phyloP scores from a whole-genome alignment of 2,797 vertebrate species.

The Pangasius sanitwongsei region DNA sequence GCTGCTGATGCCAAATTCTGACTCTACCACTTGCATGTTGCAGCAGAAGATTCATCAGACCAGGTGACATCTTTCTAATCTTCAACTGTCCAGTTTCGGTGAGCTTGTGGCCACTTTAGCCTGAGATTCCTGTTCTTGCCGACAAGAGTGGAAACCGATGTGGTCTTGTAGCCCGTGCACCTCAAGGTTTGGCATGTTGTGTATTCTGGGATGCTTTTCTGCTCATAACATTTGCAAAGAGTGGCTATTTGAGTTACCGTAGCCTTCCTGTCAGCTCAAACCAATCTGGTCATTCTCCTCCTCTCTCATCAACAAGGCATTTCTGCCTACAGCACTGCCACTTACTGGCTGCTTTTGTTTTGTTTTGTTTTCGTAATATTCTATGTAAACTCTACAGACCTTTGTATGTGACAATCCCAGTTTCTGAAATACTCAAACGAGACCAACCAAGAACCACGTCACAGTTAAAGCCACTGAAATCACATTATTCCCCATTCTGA shows the following conservation, averaged over 20 bases:
- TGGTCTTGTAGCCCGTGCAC: background rate
- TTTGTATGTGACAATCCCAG: background rate
- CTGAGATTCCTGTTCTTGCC: background rate
- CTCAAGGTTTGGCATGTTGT: background rate
- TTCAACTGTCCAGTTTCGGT: background rate
- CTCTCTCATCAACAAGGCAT: background rate
- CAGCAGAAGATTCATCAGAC: background rate
- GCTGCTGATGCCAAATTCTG: background rate
- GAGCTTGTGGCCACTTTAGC: background rate
- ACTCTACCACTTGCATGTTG: background rate
- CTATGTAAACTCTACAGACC: background rate
- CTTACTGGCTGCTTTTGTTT: background rate
- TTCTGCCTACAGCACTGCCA: background rate
- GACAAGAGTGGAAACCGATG: background rate
- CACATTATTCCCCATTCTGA: no score
- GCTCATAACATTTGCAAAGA: background rate
- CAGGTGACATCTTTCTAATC: background rate
- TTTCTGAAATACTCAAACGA: background rate
- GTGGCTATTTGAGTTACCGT: background rate
- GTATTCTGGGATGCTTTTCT: background rate
- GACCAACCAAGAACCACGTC: background rate
- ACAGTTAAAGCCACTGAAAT: no score
- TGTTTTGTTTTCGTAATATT: background rate
- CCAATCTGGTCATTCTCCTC: background rate
- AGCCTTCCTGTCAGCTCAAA: background rate